Conservation (phyloP, 37 sponge, comb jelly and placozoan genomes). For the Mnemiopsis leidyi region DNA sequence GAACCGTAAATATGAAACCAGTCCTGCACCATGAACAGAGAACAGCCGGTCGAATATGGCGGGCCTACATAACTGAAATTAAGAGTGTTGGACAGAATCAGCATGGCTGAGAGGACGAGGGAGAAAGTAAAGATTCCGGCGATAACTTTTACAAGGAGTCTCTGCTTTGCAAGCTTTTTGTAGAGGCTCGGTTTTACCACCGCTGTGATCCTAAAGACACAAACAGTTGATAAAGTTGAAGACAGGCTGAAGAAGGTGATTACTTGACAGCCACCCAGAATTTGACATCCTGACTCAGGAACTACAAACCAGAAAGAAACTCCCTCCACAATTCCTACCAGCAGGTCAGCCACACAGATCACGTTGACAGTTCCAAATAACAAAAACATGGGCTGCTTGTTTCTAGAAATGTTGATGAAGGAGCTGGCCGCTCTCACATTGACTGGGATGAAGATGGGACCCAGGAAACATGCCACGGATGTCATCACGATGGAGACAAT, state of each 20-base stretch:
- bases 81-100: background rate
- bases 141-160: background rate
- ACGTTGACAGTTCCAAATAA: background rate
- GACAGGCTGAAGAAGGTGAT: background rate
- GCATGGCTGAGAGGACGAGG: background rate
- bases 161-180: background rate
- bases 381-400: background rate
- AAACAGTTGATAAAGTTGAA: background rate
- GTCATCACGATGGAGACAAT: too few relatives aligned
- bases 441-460: background rate
- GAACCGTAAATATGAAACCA: background rate
- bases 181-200: background rate
- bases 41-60: background rate
- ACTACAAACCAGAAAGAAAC: background rate
- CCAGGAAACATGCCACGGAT: too few relatives aligned
- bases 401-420: background rate
- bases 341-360: background rate
- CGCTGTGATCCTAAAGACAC: slow-evolving; percentile 6
- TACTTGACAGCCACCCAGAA: background rate
- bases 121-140: background rate
- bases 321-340: background rate
- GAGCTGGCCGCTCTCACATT: background rate
- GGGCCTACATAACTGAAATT: background rate
- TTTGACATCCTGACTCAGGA: background rate
- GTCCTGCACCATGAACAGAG: background rate